Evolutionary conservation across 2,113 vertebrate genomes (phyloP), one percentile per base, ranked within the genome.

Genomic region (Corvus moneduloides): DNA sequence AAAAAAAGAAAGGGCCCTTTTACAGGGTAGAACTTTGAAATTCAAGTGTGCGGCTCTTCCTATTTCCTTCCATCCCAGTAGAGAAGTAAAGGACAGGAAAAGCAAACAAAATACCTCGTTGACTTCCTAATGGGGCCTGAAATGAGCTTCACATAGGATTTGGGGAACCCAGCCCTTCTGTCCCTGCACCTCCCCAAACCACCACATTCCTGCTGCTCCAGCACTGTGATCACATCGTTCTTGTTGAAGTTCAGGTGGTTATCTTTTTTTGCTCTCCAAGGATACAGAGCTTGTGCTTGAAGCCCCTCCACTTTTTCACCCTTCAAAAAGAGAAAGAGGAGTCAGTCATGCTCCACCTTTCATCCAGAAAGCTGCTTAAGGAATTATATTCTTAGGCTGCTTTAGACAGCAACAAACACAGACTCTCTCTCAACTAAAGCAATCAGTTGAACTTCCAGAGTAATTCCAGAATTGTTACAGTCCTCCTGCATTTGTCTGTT

Each of bases 201-300:
- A 99, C 99, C 99, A 99, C 99, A 99, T 99, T 99, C 99, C 97
- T 99, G 99, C 97, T 99, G 99, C 94, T 99, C 99, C 97, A 99
- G 96, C 81, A 99, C 99, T 0, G 99, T 99, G 94, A 99, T 99
- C 56, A 99, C 97, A 54, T 99, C 99, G 11, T 98, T 99, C 95
- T 99, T 99, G 97, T 99, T 99, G 97, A 99, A 99, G 97, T 99
- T 99, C 63, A 99, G 98, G 95, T 99, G 99, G 98, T 99, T 99
- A 96, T 99, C 99, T 85, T 99, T 99, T 95, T 99, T 99, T 1
- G 99, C 99, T 94, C 99, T 98, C 99, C 99, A 99, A 3, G 99
- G 99, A 94, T 99, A 99, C 89, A 99, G 96, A 32, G 99, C 99
- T 97, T 99, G 99, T 1, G 99, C 99, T 96, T 99, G 99, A 9